These are phyloP conservation scores for Platysteira castanea DNA, from an alignment of 2,113 vertebrate genomes.

Conservation along the genomic window DNA sequence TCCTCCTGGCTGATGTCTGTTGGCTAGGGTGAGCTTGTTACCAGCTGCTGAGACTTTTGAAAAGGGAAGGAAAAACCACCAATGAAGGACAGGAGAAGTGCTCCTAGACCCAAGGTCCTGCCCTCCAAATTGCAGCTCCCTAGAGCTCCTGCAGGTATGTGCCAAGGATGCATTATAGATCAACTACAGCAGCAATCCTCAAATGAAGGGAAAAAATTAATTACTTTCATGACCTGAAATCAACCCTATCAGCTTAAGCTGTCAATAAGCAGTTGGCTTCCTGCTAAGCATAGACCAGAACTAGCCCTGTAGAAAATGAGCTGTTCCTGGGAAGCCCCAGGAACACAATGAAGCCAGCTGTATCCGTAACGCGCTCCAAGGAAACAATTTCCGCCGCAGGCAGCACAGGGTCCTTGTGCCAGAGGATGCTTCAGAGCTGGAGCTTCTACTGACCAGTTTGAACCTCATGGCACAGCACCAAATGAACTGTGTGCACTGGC, in stretches of 20 bases:
- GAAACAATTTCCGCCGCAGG: slow-evolving; percentile 6
- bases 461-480: not conserved
- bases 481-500: not conserved
- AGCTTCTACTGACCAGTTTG: not conserved
- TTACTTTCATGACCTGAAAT: slow-evolving; percentile 31
- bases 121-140: not conserved
- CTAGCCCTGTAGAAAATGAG: not conserved
- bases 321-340: slow-evolving; percentile 4
- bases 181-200: not conserved
- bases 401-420: not conserved
- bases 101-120: not conserved
- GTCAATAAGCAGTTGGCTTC: not conserved
- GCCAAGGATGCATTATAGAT: not conserved
- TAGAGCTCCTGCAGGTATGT: not conserved
- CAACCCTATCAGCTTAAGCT: not conserved
- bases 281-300: not conserved
- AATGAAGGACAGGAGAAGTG: not conserved
- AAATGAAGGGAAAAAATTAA: not conserved
- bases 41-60: not conserved
- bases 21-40: not conserved
- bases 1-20: not conserved
- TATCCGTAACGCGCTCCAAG: not conserved
- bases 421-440: not conserved
- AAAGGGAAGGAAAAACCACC: not conserved
- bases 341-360: not conserved